Base-by-base conservation (phyloP, 2,797 vertebrate species). In the Sebastes minor region DNA sequence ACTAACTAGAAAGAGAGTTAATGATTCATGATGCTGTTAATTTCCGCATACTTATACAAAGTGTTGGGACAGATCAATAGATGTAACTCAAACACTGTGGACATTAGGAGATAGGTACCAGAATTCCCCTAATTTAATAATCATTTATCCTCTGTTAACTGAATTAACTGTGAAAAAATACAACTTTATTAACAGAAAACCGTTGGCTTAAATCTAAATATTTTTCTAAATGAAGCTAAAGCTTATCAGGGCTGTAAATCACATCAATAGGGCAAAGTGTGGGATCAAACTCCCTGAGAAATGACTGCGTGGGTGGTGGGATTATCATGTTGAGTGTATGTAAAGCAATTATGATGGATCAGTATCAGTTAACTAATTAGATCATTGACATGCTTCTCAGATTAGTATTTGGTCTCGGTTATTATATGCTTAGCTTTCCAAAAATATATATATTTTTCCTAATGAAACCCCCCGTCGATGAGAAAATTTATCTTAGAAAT, bases 241-340 rank as follows among this genome's bases (percentile, higher is more conserved):
- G 20, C 5, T 71, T 86, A 87, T 86, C 66, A 10, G 9, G n/a
- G 12, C 28, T 71, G 38, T 86, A 82, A 76, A 86, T 78, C 71
- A 61, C 46, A 81, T 65, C 66, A 57, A 25, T 1, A 1, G 35
- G 61, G 3, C 8, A 23, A 59, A 12, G 16, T 13, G 8, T 69
- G 49, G 75, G 60, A 53, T 88, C 38, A 71, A 78, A 83, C 42
- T 89, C 16, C 25, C 59, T 63, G 76, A 65, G 74, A 72, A 78
- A 87, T 76, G 66, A 78, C 66, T 78, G 82, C 0, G 84, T 86
- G 76, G 90, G 78, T 5, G 62, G 25, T 25, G 25, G 22, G 59
- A 59, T 76, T 22, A 35, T 78, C 28, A 35, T 56, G 13, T 12
- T 6, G 8, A 46, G 13, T 8, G n/a, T 53, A 64, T 63, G 42